Conservation (phyloP, 2,113 vertebrate species). For the Gobius niger region DNA sequence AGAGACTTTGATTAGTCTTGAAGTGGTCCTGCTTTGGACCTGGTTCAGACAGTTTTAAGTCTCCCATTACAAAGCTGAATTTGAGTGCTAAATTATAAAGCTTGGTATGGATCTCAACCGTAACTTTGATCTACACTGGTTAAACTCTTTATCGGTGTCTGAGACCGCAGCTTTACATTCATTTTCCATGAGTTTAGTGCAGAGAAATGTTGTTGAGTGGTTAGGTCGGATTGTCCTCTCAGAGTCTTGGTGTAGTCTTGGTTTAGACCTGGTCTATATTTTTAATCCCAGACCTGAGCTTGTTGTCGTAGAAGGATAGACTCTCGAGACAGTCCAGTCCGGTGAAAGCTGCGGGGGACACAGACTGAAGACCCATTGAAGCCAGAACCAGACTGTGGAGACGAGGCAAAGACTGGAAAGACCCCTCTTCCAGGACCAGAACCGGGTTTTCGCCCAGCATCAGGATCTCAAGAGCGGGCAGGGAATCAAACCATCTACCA, state of each 20-base stretch:
- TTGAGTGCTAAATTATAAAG: too few species aligned
- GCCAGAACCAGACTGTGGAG: slow-evolving; percentile 83
- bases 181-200: background rate
- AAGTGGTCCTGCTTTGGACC: too few species aligned
- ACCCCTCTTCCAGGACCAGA: slow-evolving; percentile 75
- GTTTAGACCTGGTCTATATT: background rate
- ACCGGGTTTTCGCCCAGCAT: slow-evolving; percentile 86
- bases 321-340: slow-evolving; percentile 83
- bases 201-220: background rate
- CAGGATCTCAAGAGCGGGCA: slow-evolving; percentile 82
- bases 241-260: background rate
- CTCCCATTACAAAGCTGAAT: too few species aligned
- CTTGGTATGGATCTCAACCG: too few species aligned
- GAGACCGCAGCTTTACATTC: background rate
- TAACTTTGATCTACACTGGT: too few species aligned
- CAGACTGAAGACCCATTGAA: slow-evolving; percentile 76
- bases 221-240: background rate
- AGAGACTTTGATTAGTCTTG: background rate
- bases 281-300: slow-evolving; percentile 54
- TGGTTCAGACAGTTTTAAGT: too few species aligned
- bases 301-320: slow-evolving; percentile 82
- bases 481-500: slow-evolving; percentile 80
- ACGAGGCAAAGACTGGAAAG: slow-evolving; percentile 77
- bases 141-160: background rate
- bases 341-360: slow-evolving; percentile 75